Conservation (phyloP, 2,888 invertebrate species). For the Patella ulyssiponensis region DNA sequence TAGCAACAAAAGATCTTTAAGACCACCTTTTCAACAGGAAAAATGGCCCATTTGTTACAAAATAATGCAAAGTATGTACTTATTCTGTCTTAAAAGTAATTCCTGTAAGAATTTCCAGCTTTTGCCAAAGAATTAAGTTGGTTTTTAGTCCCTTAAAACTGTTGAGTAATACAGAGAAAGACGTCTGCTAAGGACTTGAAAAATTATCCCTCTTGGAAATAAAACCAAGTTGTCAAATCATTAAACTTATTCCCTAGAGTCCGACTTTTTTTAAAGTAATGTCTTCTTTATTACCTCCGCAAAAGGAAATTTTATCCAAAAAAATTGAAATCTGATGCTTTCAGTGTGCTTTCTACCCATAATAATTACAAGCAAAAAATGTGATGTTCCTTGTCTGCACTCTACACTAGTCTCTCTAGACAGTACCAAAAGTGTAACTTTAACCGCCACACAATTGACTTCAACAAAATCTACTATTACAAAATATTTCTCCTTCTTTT, state of each 20-base stretch:
- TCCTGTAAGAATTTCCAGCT: not conserved
- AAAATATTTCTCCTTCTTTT: not conserved
- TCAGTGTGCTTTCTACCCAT: not conserved
- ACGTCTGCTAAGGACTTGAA: not conserved
- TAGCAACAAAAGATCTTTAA: not conserved
- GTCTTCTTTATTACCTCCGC: slow-evolving; percentile 3
- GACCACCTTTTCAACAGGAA: not conserved
- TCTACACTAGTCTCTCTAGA: not conserved
- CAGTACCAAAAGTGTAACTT: slow-evolving; percentile 4
- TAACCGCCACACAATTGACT: not conserved
- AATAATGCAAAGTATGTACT: not conserved
- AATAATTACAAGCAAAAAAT: not conserved
- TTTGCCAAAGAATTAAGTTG: not conserved
- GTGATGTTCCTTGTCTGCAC: not conserved
- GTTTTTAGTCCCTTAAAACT: too few relatives aligned
- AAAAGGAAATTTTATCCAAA: not conserved
- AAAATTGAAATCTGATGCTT: slow-evolving; percentile 1
- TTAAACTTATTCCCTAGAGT: slow-evolving; percentile 1
- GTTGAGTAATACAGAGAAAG: not conserved
- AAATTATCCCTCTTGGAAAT: not conserved
- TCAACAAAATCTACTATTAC: not conserved
- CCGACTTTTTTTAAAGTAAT: not conserved
- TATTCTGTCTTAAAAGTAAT: not conserved
- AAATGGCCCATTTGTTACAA: not conserved
- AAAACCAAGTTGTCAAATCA: slow-evolving; percentile 9